Evolutionary conservation across 2,797 vertebrate genomes (phyloP).

Genomic region (Neosilurus mollespiculum): DNA sequence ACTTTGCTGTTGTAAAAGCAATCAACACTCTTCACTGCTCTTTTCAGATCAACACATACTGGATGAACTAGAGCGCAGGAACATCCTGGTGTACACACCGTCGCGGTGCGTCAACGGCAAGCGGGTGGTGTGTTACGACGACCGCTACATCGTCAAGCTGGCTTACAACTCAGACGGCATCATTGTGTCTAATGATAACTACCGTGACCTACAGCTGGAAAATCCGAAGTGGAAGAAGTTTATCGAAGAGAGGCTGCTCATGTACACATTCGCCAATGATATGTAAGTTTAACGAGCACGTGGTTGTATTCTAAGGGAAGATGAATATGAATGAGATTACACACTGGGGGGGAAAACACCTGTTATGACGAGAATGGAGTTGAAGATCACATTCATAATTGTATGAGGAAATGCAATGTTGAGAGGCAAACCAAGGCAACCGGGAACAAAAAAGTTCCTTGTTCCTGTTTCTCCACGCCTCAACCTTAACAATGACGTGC

Average conservation of each 20-base stretch:
- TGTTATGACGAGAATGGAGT: not conserved
- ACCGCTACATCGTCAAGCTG: constrained; percentile 75
- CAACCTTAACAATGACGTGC: not conserved
- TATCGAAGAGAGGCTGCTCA: constrained; percentile 74
- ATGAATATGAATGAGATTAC: not conserved
- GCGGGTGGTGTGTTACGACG: constrained; percentile 76
- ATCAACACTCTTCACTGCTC: not conserved
- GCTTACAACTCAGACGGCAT: constrained; percentile 69
- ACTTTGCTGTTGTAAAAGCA: too few species aligned
- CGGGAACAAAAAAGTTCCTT: not conserved
- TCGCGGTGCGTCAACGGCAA: constrained; percentile 69
- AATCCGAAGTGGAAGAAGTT: constrained; percentile 74
- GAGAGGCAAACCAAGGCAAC: not conserved
- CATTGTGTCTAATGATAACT: constrained; percentile 77
- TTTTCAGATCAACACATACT: constrained; percentile 74
- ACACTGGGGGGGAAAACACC: too few species aligned
- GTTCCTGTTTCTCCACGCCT: constrained; percentile 2
- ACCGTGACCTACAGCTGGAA: constrained; percentile 73
- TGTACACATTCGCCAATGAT: constrained; percentile 77
- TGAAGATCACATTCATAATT: not conserved
- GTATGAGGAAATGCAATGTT: constrained; percentile 16
- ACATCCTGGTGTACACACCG: constrained; percentile 74
- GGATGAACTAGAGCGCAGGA: constrained; percentile 69
- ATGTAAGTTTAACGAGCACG: constrained; percentile 63
- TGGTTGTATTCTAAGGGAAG: not conserved